A percentile compares a stretch with the other conserved stretches of the same genome.
Conservation (phyloP, 2,113 vertebrate species). For the Paralichthys olivaceus region DNA sequence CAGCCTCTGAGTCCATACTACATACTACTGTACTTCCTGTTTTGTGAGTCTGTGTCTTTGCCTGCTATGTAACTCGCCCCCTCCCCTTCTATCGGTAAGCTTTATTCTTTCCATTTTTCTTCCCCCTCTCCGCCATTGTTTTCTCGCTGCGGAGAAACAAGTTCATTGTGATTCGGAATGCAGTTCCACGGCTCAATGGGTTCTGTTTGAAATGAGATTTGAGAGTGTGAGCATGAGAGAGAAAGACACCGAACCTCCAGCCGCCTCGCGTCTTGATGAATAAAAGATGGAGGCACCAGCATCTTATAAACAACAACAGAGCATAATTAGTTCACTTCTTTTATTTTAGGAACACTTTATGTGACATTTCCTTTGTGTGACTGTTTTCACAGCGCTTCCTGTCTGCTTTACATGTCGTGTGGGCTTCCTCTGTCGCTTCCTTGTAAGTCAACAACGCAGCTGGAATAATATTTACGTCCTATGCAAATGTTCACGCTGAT, state of each 20-base stretch:
- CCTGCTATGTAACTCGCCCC: background rate
- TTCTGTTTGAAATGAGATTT: conserved; percentile 80
- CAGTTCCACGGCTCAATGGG: conserved; percentile 72
- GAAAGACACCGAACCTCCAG: conserved; percentile 67
- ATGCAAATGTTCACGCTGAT: conserved; percentile 45
- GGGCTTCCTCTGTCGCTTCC: conserved; percentile 30
- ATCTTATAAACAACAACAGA: conserved; percentile 76
- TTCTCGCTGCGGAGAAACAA: conserved; percentile 62
- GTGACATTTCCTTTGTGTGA: conserved; percentile 74
- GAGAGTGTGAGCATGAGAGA: conserved; percentile 68
- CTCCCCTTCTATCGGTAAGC: conserved; percentile 34
- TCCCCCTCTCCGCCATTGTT: conserved; percentile 11
- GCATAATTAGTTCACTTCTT: conserved; percentile 77
- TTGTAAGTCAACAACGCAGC: conserved; percentile 41
- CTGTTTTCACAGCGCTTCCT: conserved; percentile 58
- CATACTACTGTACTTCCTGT: conserved; percentile 52
- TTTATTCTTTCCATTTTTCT: conserved; percentile 41
- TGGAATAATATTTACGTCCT: conserved; percentile 40
- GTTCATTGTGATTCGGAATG: conserved; percentile 79
- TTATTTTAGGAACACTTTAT: conserved; percentile 74
- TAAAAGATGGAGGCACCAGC: conserved; percentile 78
- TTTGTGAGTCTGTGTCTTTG: conserved; percentile 31
- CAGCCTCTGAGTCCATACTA: conserved; percentile 28
- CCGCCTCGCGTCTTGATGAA: conserved; percentile 75
- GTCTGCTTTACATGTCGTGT: conserved; percentile 46